Evolutionary conservation across 2,888 invertebrate genomes (phyloP), one percentile per base, ranked within the genome.

Genomic region (Drymonia ruficornis): DNA sequence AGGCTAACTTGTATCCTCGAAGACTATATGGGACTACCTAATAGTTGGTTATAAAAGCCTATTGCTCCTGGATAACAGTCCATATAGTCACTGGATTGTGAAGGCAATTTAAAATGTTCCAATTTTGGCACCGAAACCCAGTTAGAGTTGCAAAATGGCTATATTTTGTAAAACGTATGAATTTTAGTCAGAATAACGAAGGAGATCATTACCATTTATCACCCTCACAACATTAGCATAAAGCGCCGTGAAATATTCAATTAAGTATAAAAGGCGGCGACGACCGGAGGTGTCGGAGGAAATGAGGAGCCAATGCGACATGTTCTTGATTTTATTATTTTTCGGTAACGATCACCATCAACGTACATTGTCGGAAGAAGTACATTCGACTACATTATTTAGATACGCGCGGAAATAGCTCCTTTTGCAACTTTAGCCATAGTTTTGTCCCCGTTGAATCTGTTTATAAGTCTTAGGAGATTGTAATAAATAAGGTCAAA

Each of bases 301-400:
- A 78, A 80, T 79, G 70, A 75, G 78, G 61, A 74, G 62, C 54
- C 74, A 64, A 65, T 62, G 63, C 63, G 74, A 83, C 79, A 78
- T 81, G 77, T 83, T 76, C 74, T 83, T 77, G 70, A 70, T 84
- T 87, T 86, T 81, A 81, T 85, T 84, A 78, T 76, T 83, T 87
- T 84, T 80, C 28, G 15, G 85, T 88, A 90, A 89, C 87, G 80
- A 84, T 81, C 78, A 78, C 81, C 81, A 77, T 84, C 76, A 84
- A 84, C 83, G 80, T 86, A 86, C 81, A 84, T 78, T 80, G 73
- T 83, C 67, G 80, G 81, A 83, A 83, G 80, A 83, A 82, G 79
- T 81, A 80, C 62, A 76, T 74, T 67, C 65, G 61, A 72, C 82
- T 84, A 83, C 75, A 70, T 72, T 81, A 81, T 78, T 71, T 74